phyloP scores from a whole-genome alignment of 1,140 invertebrate species.

The Brachionus koreanus region DNA sequence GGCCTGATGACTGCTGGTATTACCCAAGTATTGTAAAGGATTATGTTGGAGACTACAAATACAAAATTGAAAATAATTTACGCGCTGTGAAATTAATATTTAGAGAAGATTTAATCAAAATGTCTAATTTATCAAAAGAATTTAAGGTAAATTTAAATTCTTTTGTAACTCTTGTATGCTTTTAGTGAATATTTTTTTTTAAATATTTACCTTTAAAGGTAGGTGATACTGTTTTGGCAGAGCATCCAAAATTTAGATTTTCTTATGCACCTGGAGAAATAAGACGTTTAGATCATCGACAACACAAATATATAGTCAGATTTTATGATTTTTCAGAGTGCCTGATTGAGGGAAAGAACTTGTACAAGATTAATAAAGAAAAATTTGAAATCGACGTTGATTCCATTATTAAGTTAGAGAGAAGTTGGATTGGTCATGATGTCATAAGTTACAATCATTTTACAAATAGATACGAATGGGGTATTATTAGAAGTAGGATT shows the following conservation, averaged over 20 bases:
- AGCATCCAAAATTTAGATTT: conserved; percentile 34
- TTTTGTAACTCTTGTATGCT: no score
- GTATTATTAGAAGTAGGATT: conserved; percentile 46
- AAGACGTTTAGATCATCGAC: not conserved
- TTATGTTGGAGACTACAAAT: conserved; percentile 15
- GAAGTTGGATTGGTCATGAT: conserved; percentile 12
- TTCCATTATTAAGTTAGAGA: not conserved
- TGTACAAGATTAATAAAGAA: not conserved
- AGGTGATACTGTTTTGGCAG: conserved; percentile 26
- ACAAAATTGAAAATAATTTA: conserved; percentile 36
- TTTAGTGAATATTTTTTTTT: conserved; percentile 47
- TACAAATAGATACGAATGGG: conserved; percentile 45
- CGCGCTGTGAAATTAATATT: not conserved
- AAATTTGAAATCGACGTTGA: conserved; percentile 22
- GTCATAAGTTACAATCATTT: not conserved
- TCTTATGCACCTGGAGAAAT: conserved; percentile 30
- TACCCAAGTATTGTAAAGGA: conserved; percentile 35
- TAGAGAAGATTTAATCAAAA: conserved; percentile 27
- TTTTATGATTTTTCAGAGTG: conserved; percentile 18
- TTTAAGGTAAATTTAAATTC: not conserved
- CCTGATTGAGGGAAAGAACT: not conserved
- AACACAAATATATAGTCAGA: conserved; percentile 4
- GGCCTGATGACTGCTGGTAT: conserved; percentile 33
- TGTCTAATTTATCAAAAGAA: not conserved
- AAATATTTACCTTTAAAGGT: not conserved